Conservation (phyloP, 37 sponge, comb jelly and placozoan species). For the Corticium candelabrum region DNA sequence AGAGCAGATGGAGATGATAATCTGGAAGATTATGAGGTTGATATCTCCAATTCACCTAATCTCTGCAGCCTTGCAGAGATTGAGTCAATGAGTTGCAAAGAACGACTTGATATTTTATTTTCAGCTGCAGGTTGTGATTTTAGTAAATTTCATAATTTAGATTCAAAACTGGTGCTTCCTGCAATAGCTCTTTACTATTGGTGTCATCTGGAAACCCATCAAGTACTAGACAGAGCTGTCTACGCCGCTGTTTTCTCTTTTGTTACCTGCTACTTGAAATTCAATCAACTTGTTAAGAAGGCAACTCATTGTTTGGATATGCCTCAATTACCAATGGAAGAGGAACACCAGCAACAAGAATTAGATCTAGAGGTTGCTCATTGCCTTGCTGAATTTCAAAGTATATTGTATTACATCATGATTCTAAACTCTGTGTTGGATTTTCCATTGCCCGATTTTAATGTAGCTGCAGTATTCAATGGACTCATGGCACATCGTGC, state of each 20-base stretch:
- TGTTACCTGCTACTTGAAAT: not conserved
- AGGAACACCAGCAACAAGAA: not conserved
- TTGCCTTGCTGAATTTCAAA: not conserved
- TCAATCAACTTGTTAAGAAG: too few relatives aligned
- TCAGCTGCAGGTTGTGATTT: not conserved
- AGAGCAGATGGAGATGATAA: not conserved
- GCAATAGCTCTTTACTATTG: not conserved
- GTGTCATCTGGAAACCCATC: not conserved
- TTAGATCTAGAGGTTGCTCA: not conserved
- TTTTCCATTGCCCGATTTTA: not conserved
- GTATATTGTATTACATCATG: not conserved
- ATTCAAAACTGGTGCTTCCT: not conserved
- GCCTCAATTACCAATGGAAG: not conserved
- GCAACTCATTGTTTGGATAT: not conserved
- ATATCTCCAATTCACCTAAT: not conserved
- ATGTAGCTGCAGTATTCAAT: not conserved
- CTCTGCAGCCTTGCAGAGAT: not conserved
- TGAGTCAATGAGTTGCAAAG: not conserved
- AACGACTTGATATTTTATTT: not conserved
- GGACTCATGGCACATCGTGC: not conserved
- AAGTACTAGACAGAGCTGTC: not conserved
- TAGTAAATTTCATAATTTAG: not conserved
- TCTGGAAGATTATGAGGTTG: not conserved
- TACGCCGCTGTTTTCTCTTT: not conserved
- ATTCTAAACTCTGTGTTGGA: not conserved